A percentile compares a stretch with the other conserved stretches of the same genome.
Conservation (phyloP, 1,140 invertebrate genomes). For the Zaprionus capensis region DNA sequence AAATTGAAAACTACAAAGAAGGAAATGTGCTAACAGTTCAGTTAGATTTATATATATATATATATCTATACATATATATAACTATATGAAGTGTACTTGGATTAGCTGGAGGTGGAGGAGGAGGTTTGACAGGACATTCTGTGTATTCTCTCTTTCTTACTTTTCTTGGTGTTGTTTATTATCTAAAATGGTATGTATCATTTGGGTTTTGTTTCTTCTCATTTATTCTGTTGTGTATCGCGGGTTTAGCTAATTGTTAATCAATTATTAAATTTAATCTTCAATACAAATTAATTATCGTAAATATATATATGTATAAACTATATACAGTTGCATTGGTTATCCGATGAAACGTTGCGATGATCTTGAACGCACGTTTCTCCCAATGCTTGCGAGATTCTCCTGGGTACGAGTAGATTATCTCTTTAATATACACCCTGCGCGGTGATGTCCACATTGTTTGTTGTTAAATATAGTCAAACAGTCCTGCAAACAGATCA, state of each 20-base stretch:
- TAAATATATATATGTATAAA: slow-evolving; percentile 70
- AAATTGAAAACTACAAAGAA: slow-evolving; percentile 28
- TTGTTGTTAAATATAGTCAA: slow-evolving; percentile 79
- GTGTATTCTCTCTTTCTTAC: slow-evolving; percentile 1
- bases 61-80: slow-evolving; percentile 18
- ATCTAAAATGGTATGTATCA: slow-evolving; percentile 10
- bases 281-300: slow-evolving; percentile 33
- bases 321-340: slow-evolving; percentile 81
- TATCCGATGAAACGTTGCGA: slow-evolving; percentile 72
- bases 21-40: slow-evolving; percentile 24
- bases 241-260: slow-evolving; percentile 49
- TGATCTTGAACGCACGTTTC: slow-evolving; percentile 33
- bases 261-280: slow-evolving; percentile 49
- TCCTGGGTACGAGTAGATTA: slow-evolving; percentile 82
- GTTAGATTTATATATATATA: slow-evolving; percentile 17
- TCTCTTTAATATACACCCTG: slow-evolving; percentile 84
- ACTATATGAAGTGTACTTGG: neutral
- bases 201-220: neutral
- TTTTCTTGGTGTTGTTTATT: slow-evolving; percentile 6
- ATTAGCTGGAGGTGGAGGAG: slow-evolving; percentile 12
- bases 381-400: slow-evolving; percentile 80
- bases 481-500: slow-evolving; percentile 75
- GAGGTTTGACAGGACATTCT: neutral
- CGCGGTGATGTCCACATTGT: slow-evolving; percentile 84
- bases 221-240: slow-evolving; percentile 17